Evolutionary conservation across 2,888 invertebrate species (phyloP).

Genomic region (Drosophila parthenogenetica): DNA sequence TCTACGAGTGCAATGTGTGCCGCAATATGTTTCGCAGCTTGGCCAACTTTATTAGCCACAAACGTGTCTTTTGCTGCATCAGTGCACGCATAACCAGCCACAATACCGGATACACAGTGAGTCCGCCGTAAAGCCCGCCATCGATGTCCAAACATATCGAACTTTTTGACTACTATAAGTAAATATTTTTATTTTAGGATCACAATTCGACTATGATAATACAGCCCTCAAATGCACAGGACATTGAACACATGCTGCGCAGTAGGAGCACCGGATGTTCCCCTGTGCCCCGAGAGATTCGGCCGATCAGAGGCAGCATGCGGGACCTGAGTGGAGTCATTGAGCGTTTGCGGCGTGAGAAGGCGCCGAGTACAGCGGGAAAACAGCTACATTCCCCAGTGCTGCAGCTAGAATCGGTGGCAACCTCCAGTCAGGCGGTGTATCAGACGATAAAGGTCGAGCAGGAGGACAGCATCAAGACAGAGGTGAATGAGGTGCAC

Average conservation of each 20-base stretch:
- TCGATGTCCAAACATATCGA: conserved; percentile 6
- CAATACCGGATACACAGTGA: conserved; percentile 70
- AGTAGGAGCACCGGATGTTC: conserved; percentile 79
- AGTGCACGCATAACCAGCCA: conserved; percentile 59
- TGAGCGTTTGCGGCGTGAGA: conserved; percentile 85
- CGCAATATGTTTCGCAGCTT: conserved; percentile 94
- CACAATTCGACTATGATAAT: conserved; percentile 83
- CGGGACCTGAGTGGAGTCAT: conserved; percentile 87
- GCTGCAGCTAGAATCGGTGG: conserved; percentile 85
- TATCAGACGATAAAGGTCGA: conserved; percentile 87
- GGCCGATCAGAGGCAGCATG: conserved; percentile 57
- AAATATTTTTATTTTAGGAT: conserved; percentile 56
- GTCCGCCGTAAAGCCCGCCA: conserved; percentile 64
- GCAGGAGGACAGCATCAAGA: conserved; percentile 86
- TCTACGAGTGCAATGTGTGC: conserved; percentile 96
- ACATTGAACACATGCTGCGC: conserved; percentile 68
- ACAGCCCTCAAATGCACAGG: conserved; percentile 46
- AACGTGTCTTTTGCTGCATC: conserved; percentile 91
- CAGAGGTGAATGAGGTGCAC: conserved; percentile 88
- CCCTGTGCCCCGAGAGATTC: conserved; percentile 69
- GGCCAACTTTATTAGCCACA: conserved; percentile 95
- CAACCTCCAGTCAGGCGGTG: conserved; percentile 87
- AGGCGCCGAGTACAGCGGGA: conserved; percentile 42
- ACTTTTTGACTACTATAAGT: background rate
- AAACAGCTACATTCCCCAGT: conserved; percentile 51